phyloP scores from a whole-genome alignment of 2,797 vertebrate species.

The Orestias chungarensis region DNA sequence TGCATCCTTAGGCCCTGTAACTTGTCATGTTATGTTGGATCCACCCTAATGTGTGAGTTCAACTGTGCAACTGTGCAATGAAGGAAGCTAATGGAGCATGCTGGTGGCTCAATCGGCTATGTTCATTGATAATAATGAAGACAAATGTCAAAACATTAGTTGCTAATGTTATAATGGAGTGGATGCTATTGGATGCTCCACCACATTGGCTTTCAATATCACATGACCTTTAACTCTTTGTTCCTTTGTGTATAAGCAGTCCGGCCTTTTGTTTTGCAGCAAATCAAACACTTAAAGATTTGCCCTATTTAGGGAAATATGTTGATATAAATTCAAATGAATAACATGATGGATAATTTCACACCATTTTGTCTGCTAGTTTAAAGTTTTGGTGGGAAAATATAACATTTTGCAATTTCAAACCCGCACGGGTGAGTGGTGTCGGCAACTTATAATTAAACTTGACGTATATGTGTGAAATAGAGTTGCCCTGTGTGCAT shows the following conservation, averaged over 20 bases:
- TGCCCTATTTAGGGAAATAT: constrained; percentile 24
- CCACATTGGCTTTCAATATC: constrained; percentile 72
- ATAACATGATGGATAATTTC: background rate
- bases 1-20: constrained; percentile 72
- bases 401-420: constrained; percentile 16
- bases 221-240: constrained; percentile 74
- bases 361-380: constrained; percentile 19
- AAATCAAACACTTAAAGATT: constrained; percentile 29
- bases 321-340: constrained; percentile 8
- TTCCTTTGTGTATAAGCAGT: constrained; percentile 38
- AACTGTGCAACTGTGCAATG: constrained; percentile 83
- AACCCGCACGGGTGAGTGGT: constrained; percentile 9
- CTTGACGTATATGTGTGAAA: constrained; percentile 50
- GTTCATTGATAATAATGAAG: constrained; percentile 88
- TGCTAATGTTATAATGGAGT: constrained; percentile 83
- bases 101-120: constrained; percentile 83
- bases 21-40: constrained; percentile 82
- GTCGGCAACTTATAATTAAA: constrained; percentile 40
- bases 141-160: constrained; percentile 87
- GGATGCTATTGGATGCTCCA: constrained; percentile 75
- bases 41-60: constrained; percentile 83
- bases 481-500: constrained; percentile 40
- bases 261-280: constrained; percentile 19
- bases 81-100: constrained; percentile 84
- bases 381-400: constrained; percentile 10